These are phyloP conservation scores for Paedocypris sp. DNA, from an alignment of 2,113 vertebrate species.

Conservation along the genomic window DNA sequence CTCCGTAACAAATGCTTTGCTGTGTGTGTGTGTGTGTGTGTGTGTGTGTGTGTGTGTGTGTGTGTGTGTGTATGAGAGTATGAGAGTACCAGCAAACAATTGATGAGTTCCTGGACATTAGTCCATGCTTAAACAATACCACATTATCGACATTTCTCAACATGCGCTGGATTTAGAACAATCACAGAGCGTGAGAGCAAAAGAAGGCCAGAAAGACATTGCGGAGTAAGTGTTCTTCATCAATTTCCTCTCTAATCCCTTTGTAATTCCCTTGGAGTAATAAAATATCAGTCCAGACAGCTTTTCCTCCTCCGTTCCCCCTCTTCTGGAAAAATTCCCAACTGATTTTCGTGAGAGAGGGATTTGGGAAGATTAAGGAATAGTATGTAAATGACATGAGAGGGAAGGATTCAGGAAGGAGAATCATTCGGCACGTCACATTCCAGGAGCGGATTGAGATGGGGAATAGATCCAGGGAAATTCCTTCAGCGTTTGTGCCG, in stretches of 20 bases:
- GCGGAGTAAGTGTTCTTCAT: not conserved
- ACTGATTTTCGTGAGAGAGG: slow-evolving; percentile 14
- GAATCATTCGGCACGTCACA: not conserved
- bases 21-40: too few relatives aligned
- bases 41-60: too few relatives aligned
- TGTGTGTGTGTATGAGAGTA: too few relatives aligned
- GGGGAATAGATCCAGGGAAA: not conserved
- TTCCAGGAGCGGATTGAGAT: slow-evolving; percentile 10
- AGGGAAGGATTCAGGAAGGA: slow-evolving; percentile 4
- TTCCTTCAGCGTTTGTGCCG: not conserved
- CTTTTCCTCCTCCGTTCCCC: not conserved
- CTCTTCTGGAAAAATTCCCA: slow-evolving; percentile 8
- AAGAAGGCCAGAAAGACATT: not conserved
- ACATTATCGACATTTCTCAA: not conserved
- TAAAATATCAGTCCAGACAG: not conserved
- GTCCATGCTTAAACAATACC: too few relatives aligned
- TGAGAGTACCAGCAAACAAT: too few relatives aligned
- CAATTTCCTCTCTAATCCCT: slow-evolving; percentile 16
- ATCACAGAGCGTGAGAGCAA: not conserved
- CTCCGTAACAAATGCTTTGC: too few relatives aligned
- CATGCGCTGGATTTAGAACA: not conserved
- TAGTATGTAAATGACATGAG: slow-evolving; percentile 21
- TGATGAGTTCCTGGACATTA: too few relatives aligned
- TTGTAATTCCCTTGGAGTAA: slow-evolving; percentile 4
- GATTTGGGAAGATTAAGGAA: slow-evolving; percentile 21